phyloP scores from a whole-genome alignment of 2,797 vertebrate genomes.

The Hypotaenidia okinawae region DNA sequence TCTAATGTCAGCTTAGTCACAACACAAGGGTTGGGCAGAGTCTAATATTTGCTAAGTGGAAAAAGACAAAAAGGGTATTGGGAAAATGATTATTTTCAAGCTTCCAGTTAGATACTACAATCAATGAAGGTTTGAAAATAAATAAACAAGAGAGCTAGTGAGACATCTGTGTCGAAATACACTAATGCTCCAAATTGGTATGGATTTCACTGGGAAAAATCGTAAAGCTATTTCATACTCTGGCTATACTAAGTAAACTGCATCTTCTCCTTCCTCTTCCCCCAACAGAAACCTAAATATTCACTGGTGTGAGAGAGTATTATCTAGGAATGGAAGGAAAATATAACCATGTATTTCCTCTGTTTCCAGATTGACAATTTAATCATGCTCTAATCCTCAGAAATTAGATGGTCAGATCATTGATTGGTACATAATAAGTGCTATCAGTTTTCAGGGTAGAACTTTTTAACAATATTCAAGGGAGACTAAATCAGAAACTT shows the following conservation, averaged over 20 bases:
- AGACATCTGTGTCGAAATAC: background rate
- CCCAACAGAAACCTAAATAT: background rate
- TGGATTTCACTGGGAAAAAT: slow-evolving; percentile 18
- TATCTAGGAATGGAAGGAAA: background rate
- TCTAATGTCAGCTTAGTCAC: slow-evolving; percentile 41
- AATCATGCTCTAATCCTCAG: background rate
- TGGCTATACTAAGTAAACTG: background rate
- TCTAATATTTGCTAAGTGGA: slow-evolving; percentile 33
- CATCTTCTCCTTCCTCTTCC: background rate
- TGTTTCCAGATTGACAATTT: background rate
- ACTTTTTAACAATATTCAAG: background rate
- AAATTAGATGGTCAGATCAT: background rate
- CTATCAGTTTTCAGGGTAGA: background rate
- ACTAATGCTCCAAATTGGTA: slow-evolving; percentile 18
- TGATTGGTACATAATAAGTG: background rate
- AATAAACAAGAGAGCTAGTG: slow-evolving; percentile 10
- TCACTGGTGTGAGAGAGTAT: background rate
- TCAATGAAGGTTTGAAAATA: slow-evolving; percentile 46
- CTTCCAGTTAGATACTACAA: background rate
- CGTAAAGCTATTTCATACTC: background rate
- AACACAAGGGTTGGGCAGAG: background rate
- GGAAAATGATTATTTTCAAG: slow-evolving; percentile 15
- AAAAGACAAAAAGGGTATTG: slow-evolving; percentile 7
- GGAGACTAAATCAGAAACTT: background rate
- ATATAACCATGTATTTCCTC: background rate